These are phyloP conservation scores for Macrostomum cliftonense DNA, from an alignment of 2,888 invertebrate genomes.

Conservation along the genomic window DNA sequence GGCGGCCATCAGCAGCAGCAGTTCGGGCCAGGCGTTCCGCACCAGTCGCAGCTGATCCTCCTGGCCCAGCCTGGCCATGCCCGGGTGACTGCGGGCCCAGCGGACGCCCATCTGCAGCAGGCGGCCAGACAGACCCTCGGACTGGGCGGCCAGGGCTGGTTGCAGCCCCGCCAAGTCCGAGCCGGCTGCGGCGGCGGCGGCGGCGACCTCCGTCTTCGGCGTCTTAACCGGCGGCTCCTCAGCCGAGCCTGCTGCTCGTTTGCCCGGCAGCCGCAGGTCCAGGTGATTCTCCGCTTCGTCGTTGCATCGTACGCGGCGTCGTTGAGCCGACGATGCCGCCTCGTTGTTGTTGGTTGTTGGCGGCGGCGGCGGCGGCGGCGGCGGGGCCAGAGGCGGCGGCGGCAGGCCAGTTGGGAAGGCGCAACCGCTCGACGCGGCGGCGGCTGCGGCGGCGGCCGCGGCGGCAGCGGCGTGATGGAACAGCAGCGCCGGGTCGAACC, in stretches of 20 bases:
- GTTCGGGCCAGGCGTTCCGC: conserved; percentile 1
- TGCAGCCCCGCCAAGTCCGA: not conserved
- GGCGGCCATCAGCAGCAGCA: conserved; percentile 1
- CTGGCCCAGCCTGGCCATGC: not conserved
- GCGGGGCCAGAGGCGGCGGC: no score
- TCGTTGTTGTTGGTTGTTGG: no score
- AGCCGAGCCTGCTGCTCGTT: no score
- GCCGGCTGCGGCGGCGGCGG: not conserved
- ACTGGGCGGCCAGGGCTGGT: not conserved
- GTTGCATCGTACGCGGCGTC: no score
- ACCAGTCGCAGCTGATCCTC: not conserved
- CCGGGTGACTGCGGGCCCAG: not conserved
- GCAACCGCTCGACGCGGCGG: not conserved
- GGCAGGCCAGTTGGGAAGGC: no score
- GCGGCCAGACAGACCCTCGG: not conserved
- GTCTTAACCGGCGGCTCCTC: not conserved
- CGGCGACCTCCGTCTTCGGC: not conserved
- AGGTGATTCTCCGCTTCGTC: no score
- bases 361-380: no score
- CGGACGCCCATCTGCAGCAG: conserved; percentile 1
- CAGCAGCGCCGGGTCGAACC: no score
- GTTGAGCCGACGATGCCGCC: no score
- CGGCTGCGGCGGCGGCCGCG: not conserved
- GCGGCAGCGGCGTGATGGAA: not conserved
- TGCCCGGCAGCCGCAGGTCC: no score